A percentile compares a stretch with the other conserved stretches of the same genome.
These are phyloP conservation scores for Gambelia wislizenii DNA, from an alignment of 2,797 vertebrate species.

Conservation along the genomic window DNA sequence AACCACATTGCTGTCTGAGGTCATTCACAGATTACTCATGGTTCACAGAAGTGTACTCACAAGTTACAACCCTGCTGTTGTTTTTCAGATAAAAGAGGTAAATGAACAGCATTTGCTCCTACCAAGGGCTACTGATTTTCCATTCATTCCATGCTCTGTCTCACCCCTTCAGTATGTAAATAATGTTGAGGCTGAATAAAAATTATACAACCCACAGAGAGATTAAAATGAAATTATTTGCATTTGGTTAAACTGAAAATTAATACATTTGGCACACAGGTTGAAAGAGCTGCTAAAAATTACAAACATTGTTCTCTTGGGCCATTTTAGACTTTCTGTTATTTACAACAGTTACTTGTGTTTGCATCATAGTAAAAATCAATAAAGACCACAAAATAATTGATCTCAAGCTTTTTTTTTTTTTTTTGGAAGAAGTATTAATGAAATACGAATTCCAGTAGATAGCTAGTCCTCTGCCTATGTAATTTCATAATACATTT, in stretches of 20 bases:
- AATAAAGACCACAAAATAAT: conserved; percentile 73
- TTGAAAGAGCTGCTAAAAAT: neutral
- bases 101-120: neutral
- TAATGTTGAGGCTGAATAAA: neutral
- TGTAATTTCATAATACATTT: conserved; percentile 79
- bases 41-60: neutral
- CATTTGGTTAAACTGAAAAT: conserved; percentile 22
- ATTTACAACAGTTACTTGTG: conserved; percentile 56
- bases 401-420: conserved; percentile 76
- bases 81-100: conserved; percentile 11
- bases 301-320: conserved; percentile 2
- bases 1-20: neutral
- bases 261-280: conserved; percentile 1
- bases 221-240: conserved; percentile 49
- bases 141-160: neutral
- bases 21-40: neutral
- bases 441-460: conserved; percentile 77
- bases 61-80: neutral
- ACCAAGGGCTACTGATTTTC: neutral
- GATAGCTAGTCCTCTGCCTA: conserved; percentile 76
- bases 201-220: conserved; percentile 52
- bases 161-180: neutral
- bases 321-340: conserved; percentile 64
- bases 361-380: conserved; percentile 72
- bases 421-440: conserved; percentile 80